A percentile compares a stretch with the other conserved stretches of the same genome.
phyloP scores from a whole-genome alignment of 2,797 vertebrate genomes.

The Microctenopoma stevenorrisi region DNA sequence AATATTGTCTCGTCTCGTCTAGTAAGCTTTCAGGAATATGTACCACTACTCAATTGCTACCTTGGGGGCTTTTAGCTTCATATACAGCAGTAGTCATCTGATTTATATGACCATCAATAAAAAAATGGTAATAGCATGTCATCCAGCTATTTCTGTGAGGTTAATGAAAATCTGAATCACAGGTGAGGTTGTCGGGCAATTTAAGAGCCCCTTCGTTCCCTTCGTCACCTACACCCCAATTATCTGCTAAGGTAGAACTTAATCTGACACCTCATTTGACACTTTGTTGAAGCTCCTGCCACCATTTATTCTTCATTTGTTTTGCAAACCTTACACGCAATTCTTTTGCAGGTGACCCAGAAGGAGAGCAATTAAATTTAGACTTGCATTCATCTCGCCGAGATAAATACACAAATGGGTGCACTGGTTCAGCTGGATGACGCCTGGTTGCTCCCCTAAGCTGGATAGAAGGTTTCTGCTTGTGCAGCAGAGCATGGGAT shows the following conservation, averaged over 20 bases:
- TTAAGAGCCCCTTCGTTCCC: conserved; percentile 24
- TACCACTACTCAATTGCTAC: conserved; percentile 51
- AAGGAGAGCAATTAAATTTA: conserved; percentile 53
- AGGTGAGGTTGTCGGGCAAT: conserved; percentile 29
- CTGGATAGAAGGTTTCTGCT: conserved; percentile 51
- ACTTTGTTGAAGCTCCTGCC: conserved; percentile 34
- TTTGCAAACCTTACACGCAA: conserved; percentile 35
- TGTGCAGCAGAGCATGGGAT: conserved; percentile 45
- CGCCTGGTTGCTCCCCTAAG: conserved; percentile 38
- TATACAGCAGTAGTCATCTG: conserved; percentile 30
- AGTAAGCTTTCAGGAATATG: conserved; percentile 48
- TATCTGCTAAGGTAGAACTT: conserved; percentile 40
- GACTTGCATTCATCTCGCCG: conserved; percentile 61
- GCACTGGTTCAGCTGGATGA: conserved; percentile 48
- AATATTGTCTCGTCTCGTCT: conserved; percentile 44
- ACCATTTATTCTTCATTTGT: conserved; percentile 71
- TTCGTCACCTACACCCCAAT: conserved; percentile 36
- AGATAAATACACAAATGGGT: conserved; percentile 41
- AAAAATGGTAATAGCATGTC: conserved; percentile 40
- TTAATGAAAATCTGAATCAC: conserved; percentile 70
- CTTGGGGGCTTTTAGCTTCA: conserved; percentile 33
- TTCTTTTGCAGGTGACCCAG: conserved; percentile 54
- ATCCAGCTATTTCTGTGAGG: conserved; percentile 52
- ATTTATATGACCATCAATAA: conserved; percentile 66
- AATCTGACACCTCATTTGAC: conserved; percentile 45